Base-by-base conservation (phyloP, 2,113 vertebrate genomes). In the Scortum barcoo region DNA sequence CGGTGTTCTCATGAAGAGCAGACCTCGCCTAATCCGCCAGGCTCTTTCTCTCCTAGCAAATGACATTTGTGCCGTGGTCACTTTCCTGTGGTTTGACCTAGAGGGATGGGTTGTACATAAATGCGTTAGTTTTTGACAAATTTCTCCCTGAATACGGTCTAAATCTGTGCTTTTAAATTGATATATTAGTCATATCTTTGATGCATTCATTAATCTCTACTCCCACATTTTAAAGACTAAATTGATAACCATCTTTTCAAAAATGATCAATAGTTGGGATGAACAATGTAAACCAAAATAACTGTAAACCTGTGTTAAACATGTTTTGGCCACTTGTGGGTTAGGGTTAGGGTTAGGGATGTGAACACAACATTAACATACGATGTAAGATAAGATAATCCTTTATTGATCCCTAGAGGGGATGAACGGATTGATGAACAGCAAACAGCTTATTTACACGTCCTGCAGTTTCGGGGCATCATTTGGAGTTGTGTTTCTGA, bases 1-100 rank as follows among this genome's bases (percentile, higher is more conserved):
- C 33, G 6, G 33, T 36, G 33, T 51, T 74, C 33, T 51, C 57
- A 40, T 61, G 72, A 22, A 72, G 68, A 51, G 68, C 42, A 66
- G 74, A 53, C 61, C 24, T 66, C 14, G 22, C 30, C 76, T 38
- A 11, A 42, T 67, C 66, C 40, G 33, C 67, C 24, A 42, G 33
- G 40, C 17, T 22, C 46, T 54, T 24, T 54, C 48, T 44, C 5
- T 3, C n/a, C 20, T 28, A 22, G 76, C 20, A 50, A 30, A 69
- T 26, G 19, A n/a, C 30, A 6, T 24, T 11, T 22, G 38, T 57
- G 57, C 51, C 22, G 8, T 13, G 53, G 57, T 70, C 66, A 51
- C 14, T 68, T 54, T 28, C 19, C 9, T 28, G 51, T 5, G 7
- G 7, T 19, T 57, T 4, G 33, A 38, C 40, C 12, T 19, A 44